Conservation (phyloP, 1,140 invertebrate species). For the Agraylea sexmaculata region DNA sequence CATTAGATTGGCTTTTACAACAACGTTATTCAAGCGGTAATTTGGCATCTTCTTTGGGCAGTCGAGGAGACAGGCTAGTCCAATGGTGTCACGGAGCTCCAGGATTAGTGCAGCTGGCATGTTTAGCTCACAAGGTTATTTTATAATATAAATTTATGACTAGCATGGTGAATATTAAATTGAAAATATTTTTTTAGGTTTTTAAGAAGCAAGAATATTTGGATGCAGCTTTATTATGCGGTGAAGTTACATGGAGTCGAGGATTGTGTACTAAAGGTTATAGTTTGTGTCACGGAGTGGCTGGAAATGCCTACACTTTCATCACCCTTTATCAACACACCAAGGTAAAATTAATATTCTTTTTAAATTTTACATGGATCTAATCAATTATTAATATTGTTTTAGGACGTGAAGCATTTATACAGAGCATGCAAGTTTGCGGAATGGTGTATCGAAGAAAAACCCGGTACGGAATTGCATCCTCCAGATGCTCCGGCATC, state of each 20-base stretch:
- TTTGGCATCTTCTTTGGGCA: constrained; percentile 71
- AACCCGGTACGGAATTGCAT: constrained; percentile 48
- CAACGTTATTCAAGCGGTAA: constrained; percentile 58
- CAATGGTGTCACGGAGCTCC: constrained; percentile 96
- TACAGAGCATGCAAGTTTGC: constrained; percentile 71
- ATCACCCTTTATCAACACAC: constrained; percentile 70
- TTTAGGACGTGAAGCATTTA: constrained; percentile 54
- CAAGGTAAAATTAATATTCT: constrained; percentile 37
- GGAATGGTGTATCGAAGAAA: constrained; percentile 71
- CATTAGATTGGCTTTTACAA: constrained; percentile 35
- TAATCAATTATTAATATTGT: constrained; percentile 5
- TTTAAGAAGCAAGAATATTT: constrained; percentile 66
- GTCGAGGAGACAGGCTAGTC: constrained; percentile 61
- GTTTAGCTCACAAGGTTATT: constrained; percentile 61
- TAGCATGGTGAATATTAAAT: background rate
- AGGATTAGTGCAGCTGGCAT: constrained; percentile 68
- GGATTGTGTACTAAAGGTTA: constrained; percentile 85
- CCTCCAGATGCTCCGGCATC: constrained; percentile 70
- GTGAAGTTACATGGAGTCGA: constrained; percentile 70
- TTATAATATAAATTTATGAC: constrained; percentile 3
- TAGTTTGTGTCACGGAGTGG: constrained; percentile 82
- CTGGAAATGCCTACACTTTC: constrained; percentile 87
- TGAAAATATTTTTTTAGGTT: constrained; percentile 36
- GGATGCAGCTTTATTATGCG: constrained; percentile 55
- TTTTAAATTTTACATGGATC: constrained; percentile 1